Evolutionary conservation across 2,113 vertebrate genomes (phyloP), one percentile per base, ranked within the genome.

Genomic region (Scytalopus superciliaris): DNA sequence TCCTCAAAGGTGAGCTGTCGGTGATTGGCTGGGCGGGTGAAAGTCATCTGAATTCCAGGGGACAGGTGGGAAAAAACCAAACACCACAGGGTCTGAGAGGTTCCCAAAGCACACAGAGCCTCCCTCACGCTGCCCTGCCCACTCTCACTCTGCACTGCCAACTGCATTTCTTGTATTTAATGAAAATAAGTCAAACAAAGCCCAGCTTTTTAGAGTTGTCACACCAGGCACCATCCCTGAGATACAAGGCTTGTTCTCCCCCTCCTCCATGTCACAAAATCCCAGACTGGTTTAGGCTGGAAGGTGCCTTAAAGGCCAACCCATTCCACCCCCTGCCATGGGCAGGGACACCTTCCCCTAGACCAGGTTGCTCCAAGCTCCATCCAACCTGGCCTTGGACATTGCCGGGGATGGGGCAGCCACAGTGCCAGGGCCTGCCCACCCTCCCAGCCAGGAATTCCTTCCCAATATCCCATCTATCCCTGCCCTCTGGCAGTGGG

Each of bases 21-120:
- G 97, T 99, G 98, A 79, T 99, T 99, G 42, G 99, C 99, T 0
- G 99, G 99, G 24, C 99, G 98, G 60, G 99, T 99, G 97, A 99
- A 99, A 19, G 99, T 99, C 99, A 99, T 99, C 99, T 99, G 96
- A 7, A 95, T 72, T 72, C 39, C 64, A 56, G n/a, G 33, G 9
- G 77, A 94, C 3, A 83, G n/a, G n/a, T n/a, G n/a, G n/a, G n/a
- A n/a, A n/a, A n/a, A n/a, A n/a, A n/a, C n/a, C n/a, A n/a, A n/a
- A n/a, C n/a, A n/a, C n/a, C n/a, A n/a, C n/a, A n/a, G 40, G 40
- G 40, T 42, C 19, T 16, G 9, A 14, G 33, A 7, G 45, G 22
- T 18, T n/a, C 17, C 40, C 31, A 66, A 16, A 55, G 27, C 1
- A 10, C 10, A 0, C 18, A 24, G 21, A 78, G 25, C 62, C 21